Conservation (phyloP, 2,888 invertebrate species). For the Tetheella fluctuosa region DNA sequence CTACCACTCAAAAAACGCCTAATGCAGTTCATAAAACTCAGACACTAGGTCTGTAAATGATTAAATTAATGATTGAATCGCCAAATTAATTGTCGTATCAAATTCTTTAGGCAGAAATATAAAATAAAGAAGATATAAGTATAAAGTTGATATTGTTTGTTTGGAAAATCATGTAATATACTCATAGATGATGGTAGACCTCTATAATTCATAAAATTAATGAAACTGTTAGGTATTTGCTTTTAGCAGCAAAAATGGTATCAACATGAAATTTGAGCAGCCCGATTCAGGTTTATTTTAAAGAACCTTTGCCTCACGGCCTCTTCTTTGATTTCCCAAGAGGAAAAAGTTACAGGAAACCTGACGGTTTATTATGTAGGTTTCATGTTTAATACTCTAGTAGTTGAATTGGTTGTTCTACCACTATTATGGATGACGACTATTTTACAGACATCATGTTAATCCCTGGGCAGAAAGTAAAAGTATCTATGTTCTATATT, state of each 20-base stretch:
- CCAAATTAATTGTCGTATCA: background rate
- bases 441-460: background rate
- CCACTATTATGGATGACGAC: background rate
- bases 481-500: no score
- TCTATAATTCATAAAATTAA: background rate
- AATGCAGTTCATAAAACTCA: background rate
- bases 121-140: background rate
- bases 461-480: background rate
- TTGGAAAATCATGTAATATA: no score
- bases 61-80: background rate
- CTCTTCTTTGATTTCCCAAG: slow-evolving; percentile 58
- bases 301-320: slow-evolving; percentile 38
- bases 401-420: background rate
- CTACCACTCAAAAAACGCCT: no score
- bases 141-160: no score
- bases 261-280: slow-evolving; percentile 19
- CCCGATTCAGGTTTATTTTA: slow-evolving; percentile 46
- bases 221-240: background rate
- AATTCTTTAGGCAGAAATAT: background rate
- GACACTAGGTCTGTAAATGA: background rate
- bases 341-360: slow-evolving; percentile 44
- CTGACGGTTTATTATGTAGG: slow-evolving; percentile 42
- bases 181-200: no score
- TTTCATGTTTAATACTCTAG: slow-evolving; percentile 12
- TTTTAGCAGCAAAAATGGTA: background rate